These are phyloP conservation scores for Pelagia noctiluca DNA, from an alignment of 30 jellyfish, hydroid and myxozoan species.

Conservation along the genomic window DNA sequence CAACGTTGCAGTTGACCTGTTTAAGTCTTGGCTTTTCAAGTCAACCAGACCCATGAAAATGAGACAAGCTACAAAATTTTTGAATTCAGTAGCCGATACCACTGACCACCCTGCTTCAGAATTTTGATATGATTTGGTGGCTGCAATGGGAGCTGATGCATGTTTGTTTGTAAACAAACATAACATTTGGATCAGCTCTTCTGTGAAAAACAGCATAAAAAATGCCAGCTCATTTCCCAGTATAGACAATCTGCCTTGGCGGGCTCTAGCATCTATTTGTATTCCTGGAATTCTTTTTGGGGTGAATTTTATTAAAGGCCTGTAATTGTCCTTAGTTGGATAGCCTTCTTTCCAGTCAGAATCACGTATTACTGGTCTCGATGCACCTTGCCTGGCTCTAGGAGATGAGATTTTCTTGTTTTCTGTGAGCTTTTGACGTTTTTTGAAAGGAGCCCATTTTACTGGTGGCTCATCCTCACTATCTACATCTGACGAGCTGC, in stretches of 20 bases:
- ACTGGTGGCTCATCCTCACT: conserved; percentile 30
- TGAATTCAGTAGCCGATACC: neutral
- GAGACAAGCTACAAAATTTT: conserved; percentile 10
- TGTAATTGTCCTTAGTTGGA: conserved; percentile 15
- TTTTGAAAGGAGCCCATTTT: conserved; percentile 12
- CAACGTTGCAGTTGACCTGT: conserved; percentile 10
- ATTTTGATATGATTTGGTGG: no score
- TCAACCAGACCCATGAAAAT: neutral
- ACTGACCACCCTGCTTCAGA: no score
- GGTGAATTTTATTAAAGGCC: conserved; percentile 19
- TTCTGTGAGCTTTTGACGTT: conserved; percentile 3
- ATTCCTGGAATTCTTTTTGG: no score
- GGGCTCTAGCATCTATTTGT: conserved; percentile 20
- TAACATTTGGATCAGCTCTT: no score
- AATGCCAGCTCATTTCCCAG: conserved; percentile 10
- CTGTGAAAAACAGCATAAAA: conserved; percentile 8
- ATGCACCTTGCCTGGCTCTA: conserved; percentile 27
- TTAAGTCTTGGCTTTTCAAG: neutral
- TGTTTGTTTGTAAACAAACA: neutral
- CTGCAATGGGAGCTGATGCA: neutral
- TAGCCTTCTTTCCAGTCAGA: conserved; percentile 27
- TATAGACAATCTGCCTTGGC: conserved; percentile 10
- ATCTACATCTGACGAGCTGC: no score
- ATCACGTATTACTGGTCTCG: no score
- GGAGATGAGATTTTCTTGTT: conserved; percentile 21